Evolutionary conservation across 1,140 invertebrate genomes (phyloP), one percentile per base, ranked within the genome.

Genomic region (Drosophila tropicalis): DNA sequence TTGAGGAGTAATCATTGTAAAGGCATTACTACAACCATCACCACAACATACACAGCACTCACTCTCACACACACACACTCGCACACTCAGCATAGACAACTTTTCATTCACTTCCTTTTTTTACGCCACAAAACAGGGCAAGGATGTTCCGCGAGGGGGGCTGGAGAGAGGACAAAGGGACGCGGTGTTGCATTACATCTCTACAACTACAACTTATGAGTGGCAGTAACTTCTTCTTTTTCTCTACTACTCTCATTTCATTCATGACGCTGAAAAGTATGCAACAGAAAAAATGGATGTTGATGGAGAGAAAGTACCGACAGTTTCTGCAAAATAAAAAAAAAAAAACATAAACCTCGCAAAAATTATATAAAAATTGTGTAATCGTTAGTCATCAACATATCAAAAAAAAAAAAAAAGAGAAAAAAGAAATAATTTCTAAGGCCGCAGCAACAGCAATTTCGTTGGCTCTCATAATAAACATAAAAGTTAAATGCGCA

Each of bases 1-100:
- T 55, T 36, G 56, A 62, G 79, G 67, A 66, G 81, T 69, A 84
- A 79, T 84, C 76, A 83, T 83, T 83, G 76, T 76, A 76, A 83
- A 70, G 81, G 81, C 81, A 83, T 83, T 79, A 83, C 76, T 78
- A 83, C 80, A 83, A 51, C 44, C 17, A 51, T 51, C 17, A 51
- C 44, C 44, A 51, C 17, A 51, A 51, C 4, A 19, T 15, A 47
- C 44, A 47, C 41, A 47, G 29, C 44, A 15, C 44, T 7, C 44
- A 17, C 6, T 17, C n/a, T 19, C 10, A 51, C 44, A 51, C 9
- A 47, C 44, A 47, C 15, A 47, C 44, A 47, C 44, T 7, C 6
- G 17, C 44, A 51, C 4, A 51, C 19, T 12, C 17, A 51, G 19
- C 17, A 51, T 51, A 51, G 44, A 51, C 44, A 51, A 83, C 76